These are phyloP conservation scores for Acanthaster planci DNA, from an alignment of 35 echinoderm and acorn worm genomes.

Conservation along the genomic window DNA sequence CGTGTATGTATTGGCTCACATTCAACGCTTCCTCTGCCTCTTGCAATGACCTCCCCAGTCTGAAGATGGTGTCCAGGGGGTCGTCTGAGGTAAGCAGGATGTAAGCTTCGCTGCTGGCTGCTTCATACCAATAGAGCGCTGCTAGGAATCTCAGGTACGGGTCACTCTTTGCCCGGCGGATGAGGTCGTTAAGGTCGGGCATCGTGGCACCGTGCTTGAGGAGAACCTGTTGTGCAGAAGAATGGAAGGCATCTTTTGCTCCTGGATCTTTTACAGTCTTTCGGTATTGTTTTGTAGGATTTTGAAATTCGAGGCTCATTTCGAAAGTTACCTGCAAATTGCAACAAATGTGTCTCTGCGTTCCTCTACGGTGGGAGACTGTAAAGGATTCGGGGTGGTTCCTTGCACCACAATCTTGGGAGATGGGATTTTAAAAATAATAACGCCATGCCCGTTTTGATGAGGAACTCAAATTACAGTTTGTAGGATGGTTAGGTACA, in stretches of 20 bases:
- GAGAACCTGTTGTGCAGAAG: conserved; percentile 15
- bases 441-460: too few relatives aligned
- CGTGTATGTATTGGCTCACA: background rate
- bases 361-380: too few relatives aligned
- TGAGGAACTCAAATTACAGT: too few relatives aligned
- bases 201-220: conserved; percentile 36
- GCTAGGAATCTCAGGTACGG: conserved; percentile 15
- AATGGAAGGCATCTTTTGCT: background rate
- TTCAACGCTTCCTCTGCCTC: background rate
- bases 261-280: too few relatives aligned
- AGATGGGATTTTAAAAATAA: too few relatives aligned
- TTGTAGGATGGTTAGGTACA: too few relatives aligned
- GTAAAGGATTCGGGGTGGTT: too few relatives aligned
- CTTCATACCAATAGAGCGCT: conserved; percentile 17
- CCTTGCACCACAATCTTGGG: too few relatives aligned
- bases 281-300: too few relatives aligned
- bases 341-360: too few relatives aligned
- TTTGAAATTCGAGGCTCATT: too few relatives aligned
- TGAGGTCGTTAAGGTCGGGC: conserved; percentile 30
- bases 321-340: too few relatives aligned
- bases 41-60: conserved; percentile 3
- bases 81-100: conserved; percentile 42
- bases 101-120: conserved; percentile 43
- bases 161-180: conserved; percentile 15
- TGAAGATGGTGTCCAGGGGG: conserved; percentile 34